These are phyloP conservation scores for Vannuccia rotundouncinata DNA, from an alignment of 2,888 invertebrate species.

Conservation along the genomic window DNA sequence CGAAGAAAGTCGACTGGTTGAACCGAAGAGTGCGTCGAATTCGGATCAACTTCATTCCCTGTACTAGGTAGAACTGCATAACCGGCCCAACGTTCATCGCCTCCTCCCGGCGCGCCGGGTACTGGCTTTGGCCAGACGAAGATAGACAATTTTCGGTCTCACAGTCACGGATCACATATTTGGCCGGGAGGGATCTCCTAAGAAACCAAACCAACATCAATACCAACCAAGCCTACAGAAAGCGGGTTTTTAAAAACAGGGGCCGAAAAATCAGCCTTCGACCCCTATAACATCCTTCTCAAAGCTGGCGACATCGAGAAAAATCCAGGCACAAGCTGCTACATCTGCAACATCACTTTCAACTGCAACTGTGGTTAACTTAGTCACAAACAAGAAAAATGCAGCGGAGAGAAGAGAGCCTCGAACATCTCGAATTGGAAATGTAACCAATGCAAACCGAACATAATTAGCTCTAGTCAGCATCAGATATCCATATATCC, in stretches of 20 bases:
- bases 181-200: background rate
- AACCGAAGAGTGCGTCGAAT: no score
- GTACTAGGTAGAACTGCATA: background rate
- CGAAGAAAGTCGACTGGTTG: no score
- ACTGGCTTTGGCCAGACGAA: background rate
- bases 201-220: background rate
- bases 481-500: background rate
- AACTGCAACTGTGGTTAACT: background rate
- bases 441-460: background rate
- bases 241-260: background rate
- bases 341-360: background rate
- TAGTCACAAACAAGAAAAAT: slow-evolving; percentile 1
- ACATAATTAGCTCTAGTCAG: background rate
- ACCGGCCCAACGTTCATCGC: background rate
- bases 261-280: background rate
- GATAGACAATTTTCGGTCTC: background rate
- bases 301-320: background rate
- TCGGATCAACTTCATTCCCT: no score
- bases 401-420: background rate
- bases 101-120: background rate
- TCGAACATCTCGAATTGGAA: background rate
- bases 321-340: background rate
- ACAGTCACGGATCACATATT: background rate
- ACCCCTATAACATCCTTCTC: background rate
- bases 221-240: background rate